These are phyloP conservation scores for Rhynchonycteris naso DNA, from an alignment of 2,797 vertebrate species.

Conservation along the genomic window DNA sequence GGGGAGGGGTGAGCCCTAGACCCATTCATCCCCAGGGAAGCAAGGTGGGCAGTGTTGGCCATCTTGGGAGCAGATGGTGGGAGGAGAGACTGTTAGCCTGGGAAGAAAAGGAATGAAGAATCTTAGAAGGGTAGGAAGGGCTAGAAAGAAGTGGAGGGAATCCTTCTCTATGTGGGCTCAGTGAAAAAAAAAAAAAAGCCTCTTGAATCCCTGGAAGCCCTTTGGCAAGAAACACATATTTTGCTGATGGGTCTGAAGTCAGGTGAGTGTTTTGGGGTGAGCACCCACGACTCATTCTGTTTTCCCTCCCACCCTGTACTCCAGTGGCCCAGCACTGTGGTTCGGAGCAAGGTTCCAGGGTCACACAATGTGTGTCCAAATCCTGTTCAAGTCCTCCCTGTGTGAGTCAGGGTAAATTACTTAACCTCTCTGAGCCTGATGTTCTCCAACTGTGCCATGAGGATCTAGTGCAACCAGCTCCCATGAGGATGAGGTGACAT, in stretches of 20 bases:
- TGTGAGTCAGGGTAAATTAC: neutral
- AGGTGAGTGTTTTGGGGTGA: neutral
- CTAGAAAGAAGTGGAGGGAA: neutral
- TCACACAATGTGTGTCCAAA: neutral
- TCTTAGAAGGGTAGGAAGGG: neutral
- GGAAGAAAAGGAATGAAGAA: neutral
- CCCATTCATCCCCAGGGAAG: neutral
- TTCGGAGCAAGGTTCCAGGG: neutral
- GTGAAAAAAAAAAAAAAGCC: neutral
- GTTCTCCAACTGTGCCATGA: neutral
- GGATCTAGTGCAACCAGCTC: neutral
- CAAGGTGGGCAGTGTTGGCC: constrained; percentile 28
- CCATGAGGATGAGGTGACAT: accelerated
- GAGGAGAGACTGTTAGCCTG: neutral
- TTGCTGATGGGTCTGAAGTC: neutral
- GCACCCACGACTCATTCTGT: neutral
- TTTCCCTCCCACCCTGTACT: neutral
- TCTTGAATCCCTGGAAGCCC: neutral
- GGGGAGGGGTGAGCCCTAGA: constrained; percentile 9
- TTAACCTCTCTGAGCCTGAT: neutral
- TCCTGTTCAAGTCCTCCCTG: neutral
- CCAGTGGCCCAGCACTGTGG: neutral
- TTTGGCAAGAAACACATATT: neutral
- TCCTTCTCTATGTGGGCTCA: neutral
- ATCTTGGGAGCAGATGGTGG: constrained; percentile 67